Evolutionary conservation across 2,113 vertebrate genomes (phyloP).

Genomic region (Zosterops pallidus): DNA sequence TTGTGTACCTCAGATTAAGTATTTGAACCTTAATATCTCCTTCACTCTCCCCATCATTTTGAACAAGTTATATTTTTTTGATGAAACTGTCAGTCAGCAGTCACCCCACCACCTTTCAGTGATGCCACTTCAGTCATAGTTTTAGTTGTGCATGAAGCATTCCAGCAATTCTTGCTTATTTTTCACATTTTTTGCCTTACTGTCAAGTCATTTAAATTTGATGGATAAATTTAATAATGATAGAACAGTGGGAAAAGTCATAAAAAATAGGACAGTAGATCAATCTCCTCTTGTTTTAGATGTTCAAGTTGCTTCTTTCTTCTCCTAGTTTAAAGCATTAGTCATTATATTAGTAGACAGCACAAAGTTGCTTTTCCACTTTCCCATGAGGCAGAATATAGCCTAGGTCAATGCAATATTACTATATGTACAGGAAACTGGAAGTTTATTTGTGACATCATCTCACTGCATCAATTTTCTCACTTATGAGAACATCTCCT

Average conservation of each 20-base stretch:
- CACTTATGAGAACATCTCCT: neutral
- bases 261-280: neutral
- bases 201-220: neutral
- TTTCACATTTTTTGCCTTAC: neutral
- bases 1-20: neutral
- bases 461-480: neutral
- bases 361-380: neutral
- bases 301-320: neutral
- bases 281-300: neutral
- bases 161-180: neutral
- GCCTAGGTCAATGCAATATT: neutral
- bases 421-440: neutral
- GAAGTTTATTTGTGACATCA: neutral
- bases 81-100: neutral
- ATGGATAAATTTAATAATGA: neutral
- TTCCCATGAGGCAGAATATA: neutral
- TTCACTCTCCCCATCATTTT: neutral
- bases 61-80: neutral
- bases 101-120: neutral
- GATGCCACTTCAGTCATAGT: neutral
- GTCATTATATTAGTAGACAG: neutral
- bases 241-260: neutral
- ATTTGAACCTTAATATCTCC: neutral
- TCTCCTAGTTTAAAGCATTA: neutral
- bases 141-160: neutral